Evolutionary conservation across 2,888 invertebrate genomes (phyloP).

Genomic region (Eurois occulta): DNA sequence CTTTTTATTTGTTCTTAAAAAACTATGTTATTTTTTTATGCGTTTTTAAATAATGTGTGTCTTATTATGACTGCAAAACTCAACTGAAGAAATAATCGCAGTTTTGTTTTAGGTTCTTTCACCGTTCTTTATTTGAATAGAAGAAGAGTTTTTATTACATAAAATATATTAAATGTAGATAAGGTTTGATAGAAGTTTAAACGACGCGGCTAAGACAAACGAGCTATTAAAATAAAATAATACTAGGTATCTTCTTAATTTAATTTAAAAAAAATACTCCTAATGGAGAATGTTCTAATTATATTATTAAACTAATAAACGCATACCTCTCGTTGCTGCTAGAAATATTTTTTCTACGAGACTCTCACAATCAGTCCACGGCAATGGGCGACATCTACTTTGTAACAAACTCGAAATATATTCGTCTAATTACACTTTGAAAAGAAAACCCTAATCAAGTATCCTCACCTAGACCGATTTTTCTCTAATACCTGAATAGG

Average conservation of each 20-base stretch:
- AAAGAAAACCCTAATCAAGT: constrained; percentile 23
- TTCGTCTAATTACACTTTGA: constrained; percentile 10
- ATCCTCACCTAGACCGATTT: constrained; percentile 29
- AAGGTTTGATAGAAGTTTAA: background rate
- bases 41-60: constrained; percentile 68
- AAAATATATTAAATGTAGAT: too few species aligned
- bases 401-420: background rate
- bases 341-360: background rate
- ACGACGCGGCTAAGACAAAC: background rate
- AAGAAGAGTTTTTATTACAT: constrained; percentile 22
- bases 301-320: background rate
- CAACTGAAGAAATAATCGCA: constrained; percentile 60
- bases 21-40: constrained; percentile 73
- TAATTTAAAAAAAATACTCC: background rate
- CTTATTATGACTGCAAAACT: constrained; percentile 68
- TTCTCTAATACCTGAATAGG: constrained; percentile 6
- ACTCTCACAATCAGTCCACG: background rate
- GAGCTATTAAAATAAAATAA: background rate
- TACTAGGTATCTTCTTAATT: background rate
- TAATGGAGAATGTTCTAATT: background rate
- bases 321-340: background rate
- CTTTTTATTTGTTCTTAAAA: constrained; percentile 67
- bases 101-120: constrained; percentile 30
- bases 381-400: background rate
- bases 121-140: constrained; percentile 51